phyloP scores from a whole-genome alignment of 2,888 invertebrate genomes.

The Abscondita cerata region DNA sequence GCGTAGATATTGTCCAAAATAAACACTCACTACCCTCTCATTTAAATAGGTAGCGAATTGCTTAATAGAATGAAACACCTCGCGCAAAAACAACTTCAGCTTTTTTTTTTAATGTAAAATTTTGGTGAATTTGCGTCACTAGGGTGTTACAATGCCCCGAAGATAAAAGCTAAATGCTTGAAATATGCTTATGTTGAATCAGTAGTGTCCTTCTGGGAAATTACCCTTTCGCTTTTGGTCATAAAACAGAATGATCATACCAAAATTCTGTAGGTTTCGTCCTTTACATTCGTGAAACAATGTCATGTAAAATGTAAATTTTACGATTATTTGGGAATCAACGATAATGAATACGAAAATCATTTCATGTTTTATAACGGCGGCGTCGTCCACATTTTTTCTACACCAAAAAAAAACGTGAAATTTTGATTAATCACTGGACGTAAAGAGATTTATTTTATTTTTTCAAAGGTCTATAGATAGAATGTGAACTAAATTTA shows the following conservation, averaged over 20 bases:
- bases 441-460: neutral
- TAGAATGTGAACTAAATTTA: neutral
- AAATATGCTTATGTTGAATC: slow-evolving; percentile 20
- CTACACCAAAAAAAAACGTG: neutral
- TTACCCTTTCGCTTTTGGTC: slow-evolving; percentile 18
- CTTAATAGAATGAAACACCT: too few species aligned
- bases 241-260: slow-evolving; percentile 14
- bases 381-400: too few species aligned
- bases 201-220: slow-evolving; percentile 19
- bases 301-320: slow-evolving; percentile 12
- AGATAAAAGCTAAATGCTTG: slow-evolving; percentile 19
- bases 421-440: neutral
- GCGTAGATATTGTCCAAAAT: too few species aligned
- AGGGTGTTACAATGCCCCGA: slow-evolving; percentile 9
- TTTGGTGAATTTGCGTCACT: slow-evolving; percentile 4
- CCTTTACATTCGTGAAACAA: slow-evolving; percentile 10
- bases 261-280: slow-evolving; percentile 11
- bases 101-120: neutral
- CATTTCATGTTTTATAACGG: neutral
- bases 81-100: neutral
- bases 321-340: slow-evolving; percentile 7
- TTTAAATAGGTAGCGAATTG: too few species aligned
- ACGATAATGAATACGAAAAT: slow-evolving; percentile 6
- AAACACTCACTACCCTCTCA: too few species aligned
- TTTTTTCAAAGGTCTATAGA: neutral